Evolutionary conservation across 2,113 vertebrate species (phyloP).

Genomic region (Neolamprologus devosi): DNA sequence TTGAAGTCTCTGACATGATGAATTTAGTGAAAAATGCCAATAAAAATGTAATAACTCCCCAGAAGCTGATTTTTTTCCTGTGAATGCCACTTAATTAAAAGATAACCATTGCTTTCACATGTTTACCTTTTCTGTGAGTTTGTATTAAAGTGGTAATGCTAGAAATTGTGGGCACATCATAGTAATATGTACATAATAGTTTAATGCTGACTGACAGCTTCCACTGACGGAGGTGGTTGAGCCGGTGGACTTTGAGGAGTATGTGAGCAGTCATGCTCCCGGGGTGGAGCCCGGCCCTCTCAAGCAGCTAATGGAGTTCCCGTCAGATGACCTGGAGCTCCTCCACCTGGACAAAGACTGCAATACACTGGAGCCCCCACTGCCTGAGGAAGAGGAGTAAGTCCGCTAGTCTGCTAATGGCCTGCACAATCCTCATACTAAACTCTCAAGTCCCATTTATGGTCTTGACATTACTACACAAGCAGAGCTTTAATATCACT

Average conservation of each 20-base stretch:
- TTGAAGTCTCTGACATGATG: background rate
- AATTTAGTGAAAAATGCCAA: background rate
- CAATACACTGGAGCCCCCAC: conserved; percentile 77
- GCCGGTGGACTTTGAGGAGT: conserved; percentile 85
- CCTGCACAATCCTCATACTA: background rate
- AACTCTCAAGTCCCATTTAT: background rate
- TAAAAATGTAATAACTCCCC: background rate
- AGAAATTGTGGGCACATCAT: background rate
- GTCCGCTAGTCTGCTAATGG: conserved; percentile 3
- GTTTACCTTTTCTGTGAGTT: background rate
- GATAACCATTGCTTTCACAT: background rate
- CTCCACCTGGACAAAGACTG: conserved; percentile 80
- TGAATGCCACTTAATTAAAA: background rate
- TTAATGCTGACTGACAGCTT: conserved; percentile 64
- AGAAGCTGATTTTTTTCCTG: background rate
- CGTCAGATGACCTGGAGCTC: conserved; percentile 80
- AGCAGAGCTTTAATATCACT: background rate
- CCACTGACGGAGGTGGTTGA: conserved; percentile 84
- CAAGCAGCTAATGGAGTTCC: conserved; percentile 81
- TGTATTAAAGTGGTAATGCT: background rate
- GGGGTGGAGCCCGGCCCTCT: conserved; percentile 77
- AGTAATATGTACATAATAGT: background rate
- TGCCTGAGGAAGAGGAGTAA: conserved; percentile 80
- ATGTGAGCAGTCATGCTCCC: conserved; percentile 75
- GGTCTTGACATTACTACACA: background rate